These are phyloP conservation scores for Pheosia gnoma DNA, from an alignment of 2,888 invertebrate genomes.

Conservation along the genomic window DNA sequence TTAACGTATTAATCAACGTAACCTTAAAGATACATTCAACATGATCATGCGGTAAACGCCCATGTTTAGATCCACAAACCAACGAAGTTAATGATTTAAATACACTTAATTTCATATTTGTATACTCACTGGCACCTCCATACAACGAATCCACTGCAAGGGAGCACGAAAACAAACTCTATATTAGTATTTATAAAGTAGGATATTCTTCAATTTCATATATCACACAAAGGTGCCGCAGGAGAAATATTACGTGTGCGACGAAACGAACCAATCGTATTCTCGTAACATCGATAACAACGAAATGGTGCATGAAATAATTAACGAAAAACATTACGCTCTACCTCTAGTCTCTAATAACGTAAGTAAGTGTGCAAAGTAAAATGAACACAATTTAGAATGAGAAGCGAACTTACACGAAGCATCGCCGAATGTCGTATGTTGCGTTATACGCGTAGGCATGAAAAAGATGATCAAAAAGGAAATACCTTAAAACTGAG, in stretches of 20 bases:
- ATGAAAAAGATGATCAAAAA: conserved; percentile 78
- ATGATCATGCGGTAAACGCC: conserved; percentile 34
- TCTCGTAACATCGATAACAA: conserved; percentile 56
- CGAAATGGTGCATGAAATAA: conserved; percentile 78
- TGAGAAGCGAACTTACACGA: conserved; percentile 78
- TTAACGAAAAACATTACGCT: conserved; percentile 57
- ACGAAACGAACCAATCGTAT: conserved; percentile 30
- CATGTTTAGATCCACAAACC: conserved; percentile 33
- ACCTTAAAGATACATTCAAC: conserved; percentile 18
- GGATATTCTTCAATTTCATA: conserved; percentile 37
- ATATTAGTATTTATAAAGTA: conserved; percentile 63
- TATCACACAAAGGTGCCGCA: conserved; percentile 56
- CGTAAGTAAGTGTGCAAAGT: conserved; percentile 68
- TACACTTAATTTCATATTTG: conserved; percentile 18
- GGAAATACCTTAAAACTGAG: conserved; percentile 74
- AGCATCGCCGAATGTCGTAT: conserved; percentile 72
- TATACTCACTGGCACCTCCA: conserved; percentile 88
- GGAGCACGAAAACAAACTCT: conserved; percentile 64
- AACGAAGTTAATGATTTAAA: conserved; percentile 26
- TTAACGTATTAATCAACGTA: conserved; percentile 19
- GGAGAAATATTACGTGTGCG: conserved; percentile 46
- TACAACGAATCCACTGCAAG: conserved; percentile 89
- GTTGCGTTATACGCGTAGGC: conserved; percentile 72
- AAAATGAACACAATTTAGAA: conserved; percentile 56
- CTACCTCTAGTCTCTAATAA: conserved; percentile 66